Base-by-base conservation (phyloP, 2,113 vertebrate species). In the Antechinus flavipes region DNA sequence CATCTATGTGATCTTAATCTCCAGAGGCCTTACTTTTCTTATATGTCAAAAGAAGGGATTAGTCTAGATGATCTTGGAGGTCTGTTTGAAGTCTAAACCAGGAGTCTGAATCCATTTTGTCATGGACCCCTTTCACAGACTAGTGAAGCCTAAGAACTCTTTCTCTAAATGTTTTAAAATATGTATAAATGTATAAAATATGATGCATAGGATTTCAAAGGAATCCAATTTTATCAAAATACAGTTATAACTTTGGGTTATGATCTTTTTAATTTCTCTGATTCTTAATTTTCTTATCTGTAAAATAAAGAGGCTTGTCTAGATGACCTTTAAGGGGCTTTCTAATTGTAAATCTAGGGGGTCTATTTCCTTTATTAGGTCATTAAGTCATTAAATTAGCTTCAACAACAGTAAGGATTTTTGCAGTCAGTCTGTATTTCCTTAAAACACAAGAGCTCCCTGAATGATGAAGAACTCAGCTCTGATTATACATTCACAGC, bases 391-490 rank as follows among this genome's bases (percentile, higher is more conserved):
- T 93, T 95, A 55, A 91, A 2, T 30, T 30, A 90, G 2, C 95
- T 96, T 89, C 89, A 93, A 42, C 92, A 90, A 24, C 50, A 2
- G 25, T 14, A 49, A 52, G 49, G 90, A 42, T 54, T n/a, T 58
- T 96, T 89, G 30, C 94, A 58, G 90, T 92, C 2, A 94, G 30
- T 91, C 89, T 91, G 54, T 50, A n/a, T 61, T 90, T 56, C 91
- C 96, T 96, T 94, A 94, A 47, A 96, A 96, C 16, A 94, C 27
- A 84, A 7, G 6, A 56, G 30, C 76, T 95, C 19, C 30, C 35
- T 54, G 94, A 61, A 94, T 93, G 92, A 89, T 56, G 96, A 89
- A 95, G 92, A 91, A 52, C 96, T 95, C 94, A 96, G 90, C 56
- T 93, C 93, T 95, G n/a, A 46, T 26, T 91, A 46, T 30, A 25